These are phyloP conservation scores for Hyphantria cunea DNA, from an alignment of 1,140 invertebrate genomes.

Conservation along the genomic window DNA sequence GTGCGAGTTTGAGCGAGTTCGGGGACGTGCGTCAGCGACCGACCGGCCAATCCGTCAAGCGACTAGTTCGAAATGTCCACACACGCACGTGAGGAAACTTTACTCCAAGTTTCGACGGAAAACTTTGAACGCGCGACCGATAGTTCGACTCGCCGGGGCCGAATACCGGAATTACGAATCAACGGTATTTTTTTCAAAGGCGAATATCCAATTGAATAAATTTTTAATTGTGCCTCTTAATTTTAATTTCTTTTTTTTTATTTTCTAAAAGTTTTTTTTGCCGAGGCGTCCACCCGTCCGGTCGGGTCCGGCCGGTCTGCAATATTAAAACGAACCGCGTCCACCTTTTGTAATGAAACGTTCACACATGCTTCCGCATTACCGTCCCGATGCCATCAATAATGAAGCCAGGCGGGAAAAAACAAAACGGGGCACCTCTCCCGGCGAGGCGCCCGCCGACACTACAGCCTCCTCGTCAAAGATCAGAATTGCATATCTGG, in stretches of 20 bases:
- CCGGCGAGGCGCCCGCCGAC: slow-evolving; percentile 78
- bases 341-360: slow-evolving; percentile 81
- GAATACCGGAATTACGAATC: slow-evolving; percentile 41
- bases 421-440: slow-evolving; percentile 79
- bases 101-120: slow-evolving; percentile 52
- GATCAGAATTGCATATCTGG: slow-evolving; percentile 83
- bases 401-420: slow-evolving; percentile 80
- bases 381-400: slow-evolving; percentile 80
- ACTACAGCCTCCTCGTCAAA: slow-evolving; percentile 82
- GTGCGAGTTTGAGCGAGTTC: slow-evolving; percentile 22
- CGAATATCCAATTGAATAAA: slow-evolving; percentile 20
- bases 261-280: slow-evolving; percentile 44
- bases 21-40: slow-evolving; percentile 37
- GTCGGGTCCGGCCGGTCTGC: slow-evolving; percentile 75
- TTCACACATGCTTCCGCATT: slow-evolving; percentile 81
- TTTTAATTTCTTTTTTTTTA: slow-evolving; percentile 42
- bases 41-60: slow-evolving; percentile 60
- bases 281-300: slow-evolving; percentile 73
- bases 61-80: slow-evolving; percentile 47
- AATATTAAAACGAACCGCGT: slow-evolving; percentile 77
- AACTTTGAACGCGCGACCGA: slow-evolving; percentile 59
- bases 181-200: slow-evolving; percentile 1
- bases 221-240: slow-evolving; percentile 43
- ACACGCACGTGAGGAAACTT: slow-evolving; percentile 69
- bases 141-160: slow-evolving; percentile 52